Base-by-base conservation (phyloP, 2,113 vertebrate species). In the Neolamprologus toae region DNA sequence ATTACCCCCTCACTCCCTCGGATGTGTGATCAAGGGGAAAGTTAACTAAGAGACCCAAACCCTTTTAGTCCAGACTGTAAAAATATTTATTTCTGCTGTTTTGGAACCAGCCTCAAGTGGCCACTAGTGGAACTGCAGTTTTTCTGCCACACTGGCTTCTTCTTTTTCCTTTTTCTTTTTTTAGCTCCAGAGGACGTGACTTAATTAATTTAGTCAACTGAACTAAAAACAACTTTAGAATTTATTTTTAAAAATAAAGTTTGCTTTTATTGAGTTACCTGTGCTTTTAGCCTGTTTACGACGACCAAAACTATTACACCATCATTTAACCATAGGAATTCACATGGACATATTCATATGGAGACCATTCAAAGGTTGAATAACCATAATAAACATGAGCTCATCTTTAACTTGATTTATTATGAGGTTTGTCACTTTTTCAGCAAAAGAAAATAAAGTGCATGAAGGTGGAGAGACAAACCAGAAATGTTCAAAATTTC, bases 101-200 rank as follows among this genome's bases (percentile, higher is more conserved):
- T 42, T 71, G n/a, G 12, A 16, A n/a, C 9, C 17, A 37, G 66
- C 37, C 66, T 71, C 66, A 23, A 71, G n/a, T 71, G 26, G 55
- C 5, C 55, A 59, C 55, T 59, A 59, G 2, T 59, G 55, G 55
- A 59, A 59, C n/a, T 71, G 66, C 66, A 16, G 37, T 4, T 71
- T 71, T 21, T 68, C 21, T 71, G 66, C 0, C 3, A 42, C n/a
- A 13, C 12, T 14, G 12, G 35, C 28, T 31, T 6, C 3, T 68
- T 68, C 8, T 31, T 61, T 6, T 6, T 59, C 2, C 0, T 59
- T 9, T 8, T 59, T 28, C 3, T 40, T 40, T 68, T 21, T 40
- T 40, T 16, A 16, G 5, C 66, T 73, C 5, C 5, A 9, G 21
- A 26, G 12, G 37, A 45, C 0, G 1, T 9, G 5, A 1, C 66